phyloP scores from a whole-genome alignment of 2,113 vertebrate species.

The Cyphomyrus plagiostoma region DNA sequence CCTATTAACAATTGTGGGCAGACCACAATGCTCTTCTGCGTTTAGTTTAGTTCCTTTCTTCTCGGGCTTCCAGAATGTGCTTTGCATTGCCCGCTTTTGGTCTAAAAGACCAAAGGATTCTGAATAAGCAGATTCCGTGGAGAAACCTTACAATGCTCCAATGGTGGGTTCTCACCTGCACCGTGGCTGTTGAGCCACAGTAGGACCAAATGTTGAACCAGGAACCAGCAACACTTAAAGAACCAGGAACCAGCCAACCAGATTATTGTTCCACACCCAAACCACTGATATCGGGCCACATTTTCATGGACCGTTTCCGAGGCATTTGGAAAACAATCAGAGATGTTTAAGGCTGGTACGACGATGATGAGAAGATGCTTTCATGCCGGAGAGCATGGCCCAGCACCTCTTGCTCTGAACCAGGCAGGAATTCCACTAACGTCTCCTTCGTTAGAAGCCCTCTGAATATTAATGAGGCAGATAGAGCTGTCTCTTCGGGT shows the following conservation, averaged over 20 bases:
- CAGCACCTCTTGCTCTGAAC: neutral
- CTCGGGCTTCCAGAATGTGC: neutral
- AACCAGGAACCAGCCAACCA: neutral
- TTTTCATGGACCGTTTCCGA: neutral
- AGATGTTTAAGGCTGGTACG: neutral
- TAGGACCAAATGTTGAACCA: neutral
- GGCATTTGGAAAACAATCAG: neutral
- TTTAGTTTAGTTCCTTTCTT: neutral
- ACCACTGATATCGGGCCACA: neutral
- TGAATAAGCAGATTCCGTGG: neutral
- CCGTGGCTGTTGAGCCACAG: neutral
- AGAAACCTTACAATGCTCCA: neutral
- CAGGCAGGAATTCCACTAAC: neutral
- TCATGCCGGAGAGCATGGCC: neutral
- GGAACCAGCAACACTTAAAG: neutral
- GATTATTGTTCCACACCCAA: neutral
- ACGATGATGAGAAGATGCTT: neutral
- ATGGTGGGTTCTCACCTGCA: neutral
- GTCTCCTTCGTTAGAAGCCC: neutral
- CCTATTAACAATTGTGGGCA: neutral
- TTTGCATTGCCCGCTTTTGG: neutral
- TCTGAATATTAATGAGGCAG: constrained; percentile 20
- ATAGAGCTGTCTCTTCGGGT: constrained; percentile 8
- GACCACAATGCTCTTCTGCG: neutral
- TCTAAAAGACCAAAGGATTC: neutral